Evolutionary conservation across 2,888 invertebrate genomes (phyloP).

Genomic region (Melanostoma scalare): DNA sequence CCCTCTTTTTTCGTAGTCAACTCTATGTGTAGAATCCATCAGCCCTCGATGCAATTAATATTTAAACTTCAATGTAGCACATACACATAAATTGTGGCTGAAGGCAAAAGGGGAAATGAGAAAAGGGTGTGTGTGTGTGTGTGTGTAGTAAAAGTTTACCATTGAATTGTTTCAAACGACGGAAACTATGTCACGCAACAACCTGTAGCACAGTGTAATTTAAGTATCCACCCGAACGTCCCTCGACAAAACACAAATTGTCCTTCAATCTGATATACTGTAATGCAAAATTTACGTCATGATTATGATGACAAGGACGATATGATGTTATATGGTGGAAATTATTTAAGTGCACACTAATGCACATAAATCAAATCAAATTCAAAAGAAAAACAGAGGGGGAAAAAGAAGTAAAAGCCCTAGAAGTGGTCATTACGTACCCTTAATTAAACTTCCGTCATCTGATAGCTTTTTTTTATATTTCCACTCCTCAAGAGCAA

Average conservation of each 20-base stretch:
- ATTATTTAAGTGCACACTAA: slow-evolving; percentile 52
- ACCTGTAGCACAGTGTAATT: slow-evolving; percentile 49
- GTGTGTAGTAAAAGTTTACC: slow-evolving; percentile 13
- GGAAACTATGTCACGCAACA: slow-evolving; percentile 66
- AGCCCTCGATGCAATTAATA: slow-evolving; percentile 38
- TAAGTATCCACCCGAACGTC: neutral
- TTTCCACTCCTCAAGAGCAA: neutral
- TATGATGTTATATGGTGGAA: slow-evolving; percentile 18
- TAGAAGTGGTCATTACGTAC: slow-evolving; percentile 40
- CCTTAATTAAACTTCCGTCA: slow-evolving; percentile 58
- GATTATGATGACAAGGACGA: slow-evolving; percentile 21
- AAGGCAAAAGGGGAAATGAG: too few species aligned
- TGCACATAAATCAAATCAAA: slow-evolving; percentile 67
- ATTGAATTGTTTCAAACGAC: slow-evolving; percentile 37
- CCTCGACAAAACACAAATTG: slow-evolving; percentile 15
- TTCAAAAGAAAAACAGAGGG: slow-evolving; percentile 30
- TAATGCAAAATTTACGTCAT: slow-evolving; percentile 45
- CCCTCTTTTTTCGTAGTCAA: slow-evolving; percentile 8
- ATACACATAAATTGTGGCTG: neutral
- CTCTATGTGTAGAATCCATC: slow-evolving; percentile 25
- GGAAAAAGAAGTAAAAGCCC: slow-evolving; percentile 40
- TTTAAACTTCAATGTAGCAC: slow-evolving; percentile 17
- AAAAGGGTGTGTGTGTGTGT: neutral
- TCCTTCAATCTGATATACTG: slow-evolving; percentile 46
- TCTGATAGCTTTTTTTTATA: neutral